Evolutionary conservation across 2,888 invertebrate genomes (phyloP), one percentile per base, ranked within the genome.

Genomic region (Germaria angustata): DNA sequence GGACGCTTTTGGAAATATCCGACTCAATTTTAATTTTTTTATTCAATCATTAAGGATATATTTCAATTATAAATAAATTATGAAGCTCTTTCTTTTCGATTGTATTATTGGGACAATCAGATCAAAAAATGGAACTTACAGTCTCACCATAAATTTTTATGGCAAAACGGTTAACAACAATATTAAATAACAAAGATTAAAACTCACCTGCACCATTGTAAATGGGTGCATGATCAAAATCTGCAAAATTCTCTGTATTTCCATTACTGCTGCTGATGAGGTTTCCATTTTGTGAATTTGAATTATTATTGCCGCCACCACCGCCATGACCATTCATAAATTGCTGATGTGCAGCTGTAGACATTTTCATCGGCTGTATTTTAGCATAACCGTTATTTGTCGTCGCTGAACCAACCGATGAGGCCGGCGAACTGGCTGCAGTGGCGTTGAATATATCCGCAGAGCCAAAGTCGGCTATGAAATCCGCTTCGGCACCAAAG

Each of bases 171-270:
- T 24, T 15, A 44, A 57, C 1, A 61, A 71, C 39, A 75, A 49
- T 34, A 20, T 61, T 2, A 71, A 46, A 53, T 2, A 44, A 11
- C 41, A 20, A 66, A 13, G 9, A 11, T 24, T 22, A 22, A 53
- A 80, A 90, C 91, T 92, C 88, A 92, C 92, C 91, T 86, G 90
- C 90, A 84, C 93, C 92, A 90, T 93, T 93, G 87, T 94, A 95
- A 85, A 94, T 93, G 82, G 94, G 93, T 88, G 95, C 95, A 90
- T 95, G 94, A 87, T 95, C 95, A 88, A 95, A 95, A 91, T 95
- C 93, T 71, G 95, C 95, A 90, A 95, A 95, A 83, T 93, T 93
- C 85, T 92, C 92, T 13, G 88, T 80, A 55, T 81, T 85, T 46
- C 86, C 87, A 89, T 87, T 90, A 66, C 39, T 69, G 22, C 8